Conservation (phyloP, 2,797 vertebrate species). For the Podarcis lilfordi region DNA sequence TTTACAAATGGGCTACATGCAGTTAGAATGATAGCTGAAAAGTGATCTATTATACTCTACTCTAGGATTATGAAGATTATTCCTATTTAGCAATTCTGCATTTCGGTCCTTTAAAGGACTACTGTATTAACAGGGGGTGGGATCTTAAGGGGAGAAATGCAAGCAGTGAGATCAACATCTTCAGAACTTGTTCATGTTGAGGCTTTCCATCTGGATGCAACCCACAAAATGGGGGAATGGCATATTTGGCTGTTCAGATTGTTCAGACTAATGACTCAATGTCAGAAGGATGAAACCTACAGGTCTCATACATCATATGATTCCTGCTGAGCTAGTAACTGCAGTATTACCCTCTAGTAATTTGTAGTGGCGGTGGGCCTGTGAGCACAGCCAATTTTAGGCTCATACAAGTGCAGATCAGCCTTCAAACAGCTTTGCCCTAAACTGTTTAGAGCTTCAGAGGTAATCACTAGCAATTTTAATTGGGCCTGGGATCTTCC, state of each 20-base stretch:
- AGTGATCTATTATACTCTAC: background rate
- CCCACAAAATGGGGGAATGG: background rate
- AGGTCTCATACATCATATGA: background rate
- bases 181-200: background rate
- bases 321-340: background rate
- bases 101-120: background rate
- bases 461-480: too few relatives aligned
- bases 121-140: background rate
- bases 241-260: background rate
- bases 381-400: too few relatives aligned
- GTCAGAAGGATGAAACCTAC: background rate
- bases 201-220: background rate
- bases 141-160: background rate
- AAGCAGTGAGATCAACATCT: background rate
- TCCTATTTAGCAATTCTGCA: background rate
- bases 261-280: background rate
- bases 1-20: background rate
- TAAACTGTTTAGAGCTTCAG: too few relatives aligned
- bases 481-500: too few relatives aligned
- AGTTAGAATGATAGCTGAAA: slow-evolving; percentile 12
- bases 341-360: background rate
- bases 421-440: too few relatives aligned
- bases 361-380: background rate
- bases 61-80: background rate
- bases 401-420: too few relatives aligned